Base-by-base conservation (phyloP, 2,888 invertebrate species). In the Callyntrura guangdongensis region DNA sequence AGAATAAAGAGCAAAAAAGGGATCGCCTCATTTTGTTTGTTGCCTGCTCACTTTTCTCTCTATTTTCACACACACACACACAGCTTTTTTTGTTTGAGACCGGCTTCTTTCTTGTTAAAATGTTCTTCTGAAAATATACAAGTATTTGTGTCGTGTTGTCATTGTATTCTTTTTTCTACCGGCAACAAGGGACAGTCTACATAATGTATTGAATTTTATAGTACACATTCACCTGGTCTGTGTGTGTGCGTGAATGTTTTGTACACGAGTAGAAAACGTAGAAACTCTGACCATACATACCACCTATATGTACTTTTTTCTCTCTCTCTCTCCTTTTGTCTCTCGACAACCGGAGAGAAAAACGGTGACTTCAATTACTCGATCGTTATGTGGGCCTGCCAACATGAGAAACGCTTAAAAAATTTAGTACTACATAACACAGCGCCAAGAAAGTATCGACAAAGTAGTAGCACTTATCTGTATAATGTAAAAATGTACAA, bases 1-100 rank as follows among this genome's bases (percentile, higher is more conserved):
- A 79, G 14, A 27, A 11, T 4, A 22, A 49, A 22, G 14, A 53
- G 12, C 5, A 11, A n/a, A 22, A 25, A 27, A 27, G 67, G 64
- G 64, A 79, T 79, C 86, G 64, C 9, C 86, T 49, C n/a, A 36
- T 49, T 64, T 67, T 85, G 5, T 61, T 59, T 17, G 5, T 12
- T 59, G 12, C 25, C 27, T 14, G n/a, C 69, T 45, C 20, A 45
- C 9, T 82, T 61, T 59, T 59, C 36, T 22, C n/a, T 20, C 20
- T 9, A n/a, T 36, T 69, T 36, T 61, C 20, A 22, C 61, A 61
- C 17, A 22, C 17, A 22, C n/a, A 22, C 11, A 61, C 1, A 2
- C 22, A 20, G 0, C 0, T 22, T 61, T 17, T 61, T 22, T n/a
- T 5, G 53, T 53, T n/a, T 9, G 53, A n/a, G 14, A 9, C 53